Conservation (phyloP, 2,888 invertebrate species). For the Polydesmus complanatus region DNA sequence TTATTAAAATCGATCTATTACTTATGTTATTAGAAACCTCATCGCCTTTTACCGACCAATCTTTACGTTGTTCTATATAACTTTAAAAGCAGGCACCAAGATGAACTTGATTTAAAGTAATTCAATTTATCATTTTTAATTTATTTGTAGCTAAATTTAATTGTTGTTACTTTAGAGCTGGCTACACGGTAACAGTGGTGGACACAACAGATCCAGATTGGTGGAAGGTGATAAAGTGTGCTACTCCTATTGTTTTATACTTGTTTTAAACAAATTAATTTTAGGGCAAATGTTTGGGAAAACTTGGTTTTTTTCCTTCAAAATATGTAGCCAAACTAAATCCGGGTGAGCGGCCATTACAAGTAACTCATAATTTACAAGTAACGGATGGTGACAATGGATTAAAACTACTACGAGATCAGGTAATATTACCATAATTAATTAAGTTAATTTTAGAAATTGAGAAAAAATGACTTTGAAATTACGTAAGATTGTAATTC, state of each 20-base stretch:
- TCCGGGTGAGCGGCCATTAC: conserved; percentile 76
- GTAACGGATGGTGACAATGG: conserved; percentile 67
- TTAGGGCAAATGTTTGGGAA: conserved; percentile 76
- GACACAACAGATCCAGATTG: conserved; percentile 90
- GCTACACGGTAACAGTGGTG: conserved; percentile 79
- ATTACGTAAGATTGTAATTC: conserved; percentile 59
- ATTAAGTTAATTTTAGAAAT: not conserved
- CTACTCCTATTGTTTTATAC: too few relatives aligned
- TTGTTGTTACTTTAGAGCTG: conserved; percentile 43
- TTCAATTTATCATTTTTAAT: not conserved
- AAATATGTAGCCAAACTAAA: conserved; percentile 84
- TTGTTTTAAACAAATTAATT: conserved; percentile 13
- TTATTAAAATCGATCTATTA: not conserved
- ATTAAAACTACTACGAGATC: conserved; percentile 69
- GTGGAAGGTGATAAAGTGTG: conserved; percentile 78
- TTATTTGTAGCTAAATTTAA: not conserved
- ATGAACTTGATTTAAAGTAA: conserved; percentile 79
- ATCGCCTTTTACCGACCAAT: conserved; percentile 73
- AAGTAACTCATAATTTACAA: conserved; percentile 73
- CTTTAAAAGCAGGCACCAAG: conserved; percentile 84
- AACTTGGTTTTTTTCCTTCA: conserved; percentile 84
- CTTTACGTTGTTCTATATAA: conserved; percentile 89
- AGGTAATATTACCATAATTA: conserved; percentile 38
- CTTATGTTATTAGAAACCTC: conserved; percentile 51
- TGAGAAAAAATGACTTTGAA: not conserved